Evolutionary conservation across 2,113 vertebrate species (phyloP).

Genomic region (Talpa occidentalis): DNA sequence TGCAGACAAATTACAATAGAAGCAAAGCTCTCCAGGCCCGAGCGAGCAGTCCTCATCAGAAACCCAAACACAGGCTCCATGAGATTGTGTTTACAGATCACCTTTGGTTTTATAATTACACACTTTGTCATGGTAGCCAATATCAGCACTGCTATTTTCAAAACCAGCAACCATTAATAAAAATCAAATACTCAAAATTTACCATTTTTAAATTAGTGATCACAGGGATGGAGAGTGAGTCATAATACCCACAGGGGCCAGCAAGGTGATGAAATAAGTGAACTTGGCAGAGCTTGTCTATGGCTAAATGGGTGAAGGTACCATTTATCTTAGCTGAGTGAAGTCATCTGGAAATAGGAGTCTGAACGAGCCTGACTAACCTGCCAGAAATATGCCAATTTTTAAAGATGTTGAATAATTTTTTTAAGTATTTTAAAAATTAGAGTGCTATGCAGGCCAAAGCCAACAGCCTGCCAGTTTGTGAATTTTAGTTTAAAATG

Average conservation of each 20-base stretch:
- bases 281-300: not conserved
- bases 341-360: not conserved
- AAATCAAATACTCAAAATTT: not conserved
- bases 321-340: not conserved
- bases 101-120: not conserved
- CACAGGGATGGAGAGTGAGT: not conserved
- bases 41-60: not conserved
- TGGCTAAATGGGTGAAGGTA: not conserved
- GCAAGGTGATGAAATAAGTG: not conserved
- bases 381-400: slow-evolving; percentile 8
- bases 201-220: not conserved
- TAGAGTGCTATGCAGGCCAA: slow-evolving; percentile 32
- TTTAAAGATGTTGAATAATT: not conserved
- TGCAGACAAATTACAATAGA: not conserved
- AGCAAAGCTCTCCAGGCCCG: not conserved
- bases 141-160: not conserved
- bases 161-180: not conserved
- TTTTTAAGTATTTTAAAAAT: slow-evolving; percentile 21
- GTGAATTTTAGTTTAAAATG: slow-evolving; percentile 65
- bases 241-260: not conserved
- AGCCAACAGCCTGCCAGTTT: slow-evolving; percentile 50
- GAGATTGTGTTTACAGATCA: not conserved
- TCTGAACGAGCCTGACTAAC: not conserved
- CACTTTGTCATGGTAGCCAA: not conserved
- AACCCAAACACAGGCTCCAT: not conserved